Conservation (phyloP, 2,888 invertebrate species). For the Mimumesa dahlbomi region DNA sequence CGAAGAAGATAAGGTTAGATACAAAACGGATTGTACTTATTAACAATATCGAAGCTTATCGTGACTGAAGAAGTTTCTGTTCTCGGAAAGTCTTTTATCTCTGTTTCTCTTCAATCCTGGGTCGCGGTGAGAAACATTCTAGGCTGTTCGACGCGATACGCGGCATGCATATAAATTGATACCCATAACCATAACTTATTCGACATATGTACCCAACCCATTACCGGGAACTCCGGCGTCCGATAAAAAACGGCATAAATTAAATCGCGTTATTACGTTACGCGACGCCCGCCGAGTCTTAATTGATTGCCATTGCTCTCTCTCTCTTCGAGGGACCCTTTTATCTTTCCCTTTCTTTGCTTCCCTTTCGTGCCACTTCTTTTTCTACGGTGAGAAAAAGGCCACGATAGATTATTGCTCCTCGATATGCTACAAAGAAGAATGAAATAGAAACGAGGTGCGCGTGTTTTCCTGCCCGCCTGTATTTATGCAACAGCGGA, state of each 20-base stretch:
- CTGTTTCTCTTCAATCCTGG: conserved; percentile 42
- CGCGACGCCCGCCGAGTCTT: conserved; percentile 57
- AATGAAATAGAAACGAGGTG: no score
- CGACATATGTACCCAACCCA: conserved; percentile 58
- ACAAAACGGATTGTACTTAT: no score
- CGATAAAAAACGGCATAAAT: conserved; percentile 67
- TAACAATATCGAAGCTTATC: no score
- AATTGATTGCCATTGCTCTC: conserved; percentile 59
- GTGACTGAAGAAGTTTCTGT: no score
- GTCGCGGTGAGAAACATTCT: conserved; percentile 64
- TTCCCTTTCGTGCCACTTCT: neutral
- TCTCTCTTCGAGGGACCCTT: conserved; percentile 2
- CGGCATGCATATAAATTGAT: conserved; percentile 70
- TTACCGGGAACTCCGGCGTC: conserved; percentile 64
- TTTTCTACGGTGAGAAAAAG: neutral
- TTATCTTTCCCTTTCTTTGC: conserved; percentile 1
- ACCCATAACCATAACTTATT: conserved; percentile 67
- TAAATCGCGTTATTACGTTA: conserved; percentile 66
- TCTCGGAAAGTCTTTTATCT: conserved; percentile 39
- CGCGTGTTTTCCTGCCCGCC: no score
- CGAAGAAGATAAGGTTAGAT: no score
- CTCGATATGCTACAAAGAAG: no score
- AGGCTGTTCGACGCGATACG: conserved; percentile 66
- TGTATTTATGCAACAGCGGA: no score
- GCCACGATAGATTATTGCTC: no score